phyloP scores from a whole-genome alignment of 2,113 vertebrate genomes.

The Salvelinus namaycush region DNA sequence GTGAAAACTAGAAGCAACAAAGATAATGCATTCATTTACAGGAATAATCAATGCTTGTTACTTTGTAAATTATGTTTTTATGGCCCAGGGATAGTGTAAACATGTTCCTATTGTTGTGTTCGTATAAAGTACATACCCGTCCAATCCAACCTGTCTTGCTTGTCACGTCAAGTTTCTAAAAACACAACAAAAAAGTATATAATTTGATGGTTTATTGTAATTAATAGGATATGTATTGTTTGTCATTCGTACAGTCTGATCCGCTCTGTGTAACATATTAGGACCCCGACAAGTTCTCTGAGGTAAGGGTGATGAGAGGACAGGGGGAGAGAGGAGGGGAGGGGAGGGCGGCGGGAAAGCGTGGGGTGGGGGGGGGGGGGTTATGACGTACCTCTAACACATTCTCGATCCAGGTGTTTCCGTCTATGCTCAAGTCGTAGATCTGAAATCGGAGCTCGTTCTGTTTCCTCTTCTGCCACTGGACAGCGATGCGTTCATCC shows the following conservation, averaged over 20 bases:
- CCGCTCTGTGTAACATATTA: background rate
- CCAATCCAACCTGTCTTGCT: conserved; percentile 90
- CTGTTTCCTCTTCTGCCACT: conserved; percentile 90
- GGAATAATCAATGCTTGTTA: too few relatives aligned
- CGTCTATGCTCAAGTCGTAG: conserved; percentile 68
- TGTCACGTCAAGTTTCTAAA: conserved; percentile 70
- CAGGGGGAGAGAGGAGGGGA: background rate
- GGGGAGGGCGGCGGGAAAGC: too few relatives aligned
- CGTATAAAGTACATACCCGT: conserved; percentile 77
- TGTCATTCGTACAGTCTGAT: background rate
- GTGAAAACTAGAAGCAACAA: conserved; percentile 82
- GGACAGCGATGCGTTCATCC: conserved; percentile 83
- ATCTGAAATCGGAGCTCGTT: conserved; percentile 83
- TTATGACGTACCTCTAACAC: conserved; percentile 63
- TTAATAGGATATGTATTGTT: background rate
- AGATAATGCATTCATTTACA: background rate
- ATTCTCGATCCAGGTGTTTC: conserved; percentile 40
- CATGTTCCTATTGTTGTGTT: background rate
- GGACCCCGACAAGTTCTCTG: background rate
- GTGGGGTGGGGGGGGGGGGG: background rate
- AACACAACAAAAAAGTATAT: conserved; percentile 43
- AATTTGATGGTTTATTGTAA: background rate
- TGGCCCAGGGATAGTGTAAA: background rate
- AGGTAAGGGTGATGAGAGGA: background rate
- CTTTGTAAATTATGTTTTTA: too few relatives aligned